A percentile compares a stretch with the other conserved stretches of the same genome.
phyloP scores from a whole-genome alignment of 2,113 vertebrate genomes.

The Pteronura brasiliensis region DNA sequence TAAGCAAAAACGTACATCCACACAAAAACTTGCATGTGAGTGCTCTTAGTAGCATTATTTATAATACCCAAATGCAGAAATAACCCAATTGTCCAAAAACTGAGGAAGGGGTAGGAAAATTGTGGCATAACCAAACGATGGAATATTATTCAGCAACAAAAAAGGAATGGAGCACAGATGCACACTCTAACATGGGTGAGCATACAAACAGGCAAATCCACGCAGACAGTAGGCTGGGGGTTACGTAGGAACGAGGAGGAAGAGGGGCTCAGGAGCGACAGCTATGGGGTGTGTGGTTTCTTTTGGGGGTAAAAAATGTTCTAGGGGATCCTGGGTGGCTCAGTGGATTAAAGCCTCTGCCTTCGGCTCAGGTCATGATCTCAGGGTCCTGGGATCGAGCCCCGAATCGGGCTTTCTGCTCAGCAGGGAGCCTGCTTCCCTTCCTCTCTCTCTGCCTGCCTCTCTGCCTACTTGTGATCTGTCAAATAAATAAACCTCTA shows the following conservation, averaged over 20 bases:
- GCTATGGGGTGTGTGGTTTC: background rate
- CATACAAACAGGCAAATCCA: background rate
- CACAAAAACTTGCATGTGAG: background rate
- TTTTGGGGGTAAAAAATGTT: background rate
- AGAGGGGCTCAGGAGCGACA: background rate
- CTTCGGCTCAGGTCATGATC: too few relatives aligned
- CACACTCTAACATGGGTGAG: accelerated
- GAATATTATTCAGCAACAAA: background rate
- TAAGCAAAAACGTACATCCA: background rate
- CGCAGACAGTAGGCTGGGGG: background rate
- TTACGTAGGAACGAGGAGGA: background rate
- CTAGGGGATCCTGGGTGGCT: too few relatives aligned
- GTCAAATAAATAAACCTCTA: too few relatives aligned
- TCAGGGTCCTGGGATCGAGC: too few relatives aligned
- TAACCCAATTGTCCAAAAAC: background rate
- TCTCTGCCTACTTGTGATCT: too few relatives aligned
- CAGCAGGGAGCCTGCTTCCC: too few relatives aligned
- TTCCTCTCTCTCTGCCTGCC: too few relatives aligned
- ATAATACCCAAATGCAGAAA: background rate
- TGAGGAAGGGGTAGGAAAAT: too few relatives aligned
- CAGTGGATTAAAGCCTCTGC: too few relatives aligned
- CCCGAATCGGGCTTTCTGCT: too few relatives aligned
- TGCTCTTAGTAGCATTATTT: background rate
- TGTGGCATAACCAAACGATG: background rate
- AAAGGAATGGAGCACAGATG: background rate